Percentiles rank a stretch among this genome's conserved stretches.
Conservation (phyloP, 2,113 vertebrate genomes). For the Anhinga anhinga region DNA sequence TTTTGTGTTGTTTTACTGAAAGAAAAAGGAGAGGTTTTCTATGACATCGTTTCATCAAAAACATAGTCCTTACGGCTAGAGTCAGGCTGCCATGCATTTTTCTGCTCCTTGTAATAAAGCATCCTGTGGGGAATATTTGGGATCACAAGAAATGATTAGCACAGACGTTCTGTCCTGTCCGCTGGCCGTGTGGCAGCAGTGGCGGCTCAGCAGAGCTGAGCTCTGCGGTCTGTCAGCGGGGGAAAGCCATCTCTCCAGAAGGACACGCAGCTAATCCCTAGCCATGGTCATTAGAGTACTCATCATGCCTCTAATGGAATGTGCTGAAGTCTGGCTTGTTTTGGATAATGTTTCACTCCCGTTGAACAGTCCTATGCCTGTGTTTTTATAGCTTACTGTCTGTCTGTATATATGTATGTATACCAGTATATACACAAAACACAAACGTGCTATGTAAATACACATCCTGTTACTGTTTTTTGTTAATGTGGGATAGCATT, state of each 20-base stretch:
- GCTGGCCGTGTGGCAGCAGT: rapidly evolving
- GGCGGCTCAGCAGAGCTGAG: neutral
- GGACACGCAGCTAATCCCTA: neutral
- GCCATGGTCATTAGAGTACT: rapidly evolving
- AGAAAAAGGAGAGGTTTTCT: neutral
- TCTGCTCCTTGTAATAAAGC: neutral
- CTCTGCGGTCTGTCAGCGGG: neutral
- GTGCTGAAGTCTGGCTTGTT: neutral
- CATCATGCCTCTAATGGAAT: neutral
- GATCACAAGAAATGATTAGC: neutral
- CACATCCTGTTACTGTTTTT: neutral
- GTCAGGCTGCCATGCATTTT: neutral
- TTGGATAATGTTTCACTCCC: neutral
- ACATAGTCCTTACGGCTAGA: neutral
- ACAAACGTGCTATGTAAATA: neutral
- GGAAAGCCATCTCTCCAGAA: neutral
- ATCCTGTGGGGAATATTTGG: neutral
- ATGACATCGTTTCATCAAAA: neutral
- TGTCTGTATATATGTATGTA: neutral
- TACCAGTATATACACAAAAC: neutral
- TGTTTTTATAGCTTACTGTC: neutral
- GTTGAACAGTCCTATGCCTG: neutral
- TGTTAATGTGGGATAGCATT: neutral
- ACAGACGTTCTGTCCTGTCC: neutral
- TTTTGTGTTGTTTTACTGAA: neutral